These are phyloP conservation scores for Pseudochirops corinnae DNA, from an alignment of 2,797 vertebrate species.

Conservation along the genomic window DNA sequence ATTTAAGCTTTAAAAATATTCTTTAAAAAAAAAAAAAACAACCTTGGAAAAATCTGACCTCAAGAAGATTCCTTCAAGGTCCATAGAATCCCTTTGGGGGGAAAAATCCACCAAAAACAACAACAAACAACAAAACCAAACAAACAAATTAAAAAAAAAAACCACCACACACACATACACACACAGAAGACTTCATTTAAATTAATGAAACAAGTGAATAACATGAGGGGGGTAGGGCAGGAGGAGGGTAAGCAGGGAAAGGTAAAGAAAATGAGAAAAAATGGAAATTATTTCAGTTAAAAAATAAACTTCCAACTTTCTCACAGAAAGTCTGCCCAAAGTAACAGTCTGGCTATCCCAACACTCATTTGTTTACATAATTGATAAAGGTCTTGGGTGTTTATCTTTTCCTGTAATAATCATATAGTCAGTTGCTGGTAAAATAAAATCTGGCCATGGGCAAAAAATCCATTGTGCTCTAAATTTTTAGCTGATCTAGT, in stretches of 20 bases:
- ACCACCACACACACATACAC: conserved; percentile 57
- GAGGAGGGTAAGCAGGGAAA: background rate
- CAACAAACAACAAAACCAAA: conserved; percentile 71
- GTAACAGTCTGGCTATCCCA: conserved; percentile 75
- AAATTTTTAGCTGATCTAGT: conserved; percentile 26
- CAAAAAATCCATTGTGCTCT: conserved; percentile 46
- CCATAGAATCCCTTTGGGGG: conserved; percentile 63
- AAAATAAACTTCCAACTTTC: conserved; percentile 74
- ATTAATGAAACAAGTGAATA: conserved; percentile 80
- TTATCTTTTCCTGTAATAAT: conserved; percentile 72
- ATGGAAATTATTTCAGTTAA: conserved; percentile 76
- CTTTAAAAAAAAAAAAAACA: conserved; percentile 78
- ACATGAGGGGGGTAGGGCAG: background rate
- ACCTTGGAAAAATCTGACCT: conserved; percentile 78
- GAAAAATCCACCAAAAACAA: background rate
- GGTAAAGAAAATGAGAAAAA: conserved; percentile 50
- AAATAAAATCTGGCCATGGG: conserved; percentile 57
- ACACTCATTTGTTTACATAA: conserved; percentile 73
- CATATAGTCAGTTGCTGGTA: conserved; percentile 65
- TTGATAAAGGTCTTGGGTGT: conserved; percentile 63
- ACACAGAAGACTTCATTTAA: conserved; percentile 79
- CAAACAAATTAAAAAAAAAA: conserved; percentile 71
- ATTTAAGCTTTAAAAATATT: conserved; percentile 85
- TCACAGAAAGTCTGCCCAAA: conserved; percentile 77
- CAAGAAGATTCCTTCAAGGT: conserved; percentile 74